Percentiles rank a stretch among this genome's conserved stretches.
Evolutionary conservation across 92 coral and sea anemone species (phyloP).

Genomic region (Zoanthus sociatus): DNA sequence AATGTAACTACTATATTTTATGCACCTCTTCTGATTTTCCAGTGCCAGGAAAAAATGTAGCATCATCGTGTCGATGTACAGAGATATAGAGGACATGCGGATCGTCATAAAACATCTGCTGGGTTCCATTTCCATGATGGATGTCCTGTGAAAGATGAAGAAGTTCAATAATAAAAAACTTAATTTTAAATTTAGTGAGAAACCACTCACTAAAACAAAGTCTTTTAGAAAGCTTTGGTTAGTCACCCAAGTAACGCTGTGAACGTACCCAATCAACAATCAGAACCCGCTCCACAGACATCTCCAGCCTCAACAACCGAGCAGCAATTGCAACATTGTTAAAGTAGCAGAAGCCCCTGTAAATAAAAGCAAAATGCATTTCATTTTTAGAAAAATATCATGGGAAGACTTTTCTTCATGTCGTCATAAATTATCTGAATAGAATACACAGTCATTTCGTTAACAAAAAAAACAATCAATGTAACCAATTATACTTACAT

Average conservation of each 20-base stretch:
- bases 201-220: neutral
- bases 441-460: neutral
- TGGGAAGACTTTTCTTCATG: neutral
- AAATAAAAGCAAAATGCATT: neutral
- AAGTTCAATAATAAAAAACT: neutral
- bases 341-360: constrained; percentile 98
- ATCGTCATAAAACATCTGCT: constrained; percentile 99
- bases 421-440: neutral
- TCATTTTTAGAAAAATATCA: neutral
- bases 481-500: constrained; percentile 69
- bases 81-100: constrained; percentile 99
- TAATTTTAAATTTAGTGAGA: neutral
- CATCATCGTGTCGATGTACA: constrained; percentile 99
- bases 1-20: neutral
- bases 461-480: neutral
- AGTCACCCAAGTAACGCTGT: neutral
- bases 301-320: constrained; percentile 88
- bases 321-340: constrained; percentile 98
- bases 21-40: constrained; percentile 98
- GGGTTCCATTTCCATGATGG: constrained; percentile 99
- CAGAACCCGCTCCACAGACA: constrained; percentile 93
- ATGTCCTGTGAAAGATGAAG: constrained; percentile 74
- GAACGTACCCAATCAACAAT: constrained; percentile 97
- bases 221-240: neutral
- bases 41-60: constrained; percentile 98